A percentile compares a stretch with the other conserved stretches of the same genome.
Conservation (phyloP, 2,113 vertebrate genomes). For the Strix uralensis region DNA sequence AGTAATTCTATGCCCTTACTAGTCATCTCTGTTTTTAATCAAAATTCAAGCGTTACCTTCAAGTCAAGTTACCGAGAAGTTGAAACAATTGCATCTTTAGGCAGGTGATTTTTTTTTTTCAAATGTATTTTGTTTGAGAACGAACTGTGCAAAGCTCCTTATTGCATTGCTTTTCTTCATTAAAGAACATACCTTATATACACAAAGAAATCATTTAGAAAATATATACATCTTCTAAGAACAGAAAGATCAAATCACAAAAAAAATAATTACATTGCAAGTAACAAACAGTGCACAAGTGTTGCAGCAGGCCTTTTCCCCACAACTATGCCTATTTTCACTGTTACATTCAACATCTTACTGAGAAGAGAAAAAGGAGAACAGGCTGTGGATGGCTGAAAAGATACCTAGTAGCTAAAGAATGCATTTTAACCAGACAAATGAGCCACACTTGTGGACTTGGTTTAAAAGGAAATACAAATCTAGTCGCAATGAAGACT, state of each 20-base stretch:
- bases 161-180: constrained; percentile 48
- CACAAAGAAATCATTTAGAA: constrained; percentile 67
- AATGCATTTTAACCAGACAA: background rate
- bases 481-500: background rate
- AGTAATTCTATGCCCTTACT: background rate
- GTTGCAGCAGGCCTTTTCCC: constrained; percentile 16
- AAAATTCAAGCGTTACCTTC: constrained; percentile 5
- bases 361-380: background rate
- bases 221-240: constrained; percentile 64
- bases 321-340: constrained; percentile 10
- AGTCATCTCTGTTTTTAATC: background rate
- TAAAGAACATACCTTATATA: constrained; percentile 56
- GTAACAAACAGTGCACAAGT: constrained; percentile 34
- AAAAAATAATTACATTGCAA: background rate
- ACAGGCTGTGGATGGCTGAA: background rate
- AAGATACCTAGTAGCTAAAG: background rate
- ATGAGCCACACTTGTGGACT: background rate
- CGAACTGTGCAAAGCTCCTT: constrained; percentile 51
- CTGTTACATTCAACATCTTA: constrained; percentile 38
- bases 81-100: constrained; percentile 23
- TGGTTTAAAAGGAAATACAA: background rate
- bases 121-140: background rate
- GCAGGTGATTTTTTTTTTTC: background rate
- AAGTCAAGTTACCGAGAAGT: constrained; percentile 22
- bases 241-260: constrained; percentile 17